phyloP scores from a whole-genome alignment of 1,140 invertebrate species.

The Habropoda laboriosa region DNA sequence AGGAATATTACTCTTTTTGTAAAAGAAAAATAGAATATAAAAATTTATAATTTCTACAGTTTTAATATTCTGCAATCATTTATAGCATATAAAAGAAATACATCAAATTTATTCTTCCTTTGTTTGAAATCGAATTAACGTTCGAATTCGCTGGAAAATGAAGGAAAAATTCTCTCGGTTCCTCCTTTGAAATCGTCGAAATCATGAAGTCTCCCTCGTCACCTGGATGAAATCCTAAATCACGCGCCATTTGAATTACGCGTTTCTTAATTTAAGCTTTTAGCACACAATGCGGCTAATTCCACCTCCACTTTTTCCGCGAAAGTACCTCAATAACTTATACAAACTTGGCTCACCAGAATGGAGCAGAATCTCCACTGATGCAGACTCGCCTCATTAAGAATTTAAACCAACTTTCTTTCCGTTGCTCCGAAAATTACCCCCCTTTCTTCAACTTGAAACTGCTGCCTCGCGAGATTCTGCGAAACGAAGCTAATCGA shows the following conservation, averaged over 20 bases:
- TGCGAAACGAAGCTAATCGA: conserved; percentile 12
- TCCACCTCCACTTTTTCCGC: not conserved
- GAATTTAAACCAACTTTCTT: conserved; percentile 8
- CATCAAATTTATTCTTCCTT: not conserved
- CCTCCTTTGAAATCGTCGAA: not conserved
- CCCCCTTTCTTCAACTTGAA: not conserved
- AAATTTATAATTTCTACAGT: too few species aligned
- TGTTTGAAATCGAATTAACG: not conserved
- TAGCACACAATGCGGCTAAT: not conserved
- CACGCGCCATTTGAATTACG: not conserved
- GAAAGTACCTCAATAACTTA: not conserved
- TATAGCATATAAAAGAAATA: not conserved
- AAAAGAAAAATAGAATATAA: too few species aligned
- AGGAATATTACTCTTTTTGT: too few species aligned
- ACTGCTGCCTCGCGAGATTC: conserved; percentile 2
- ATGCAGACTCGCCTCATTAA: conserved; percentile 6
- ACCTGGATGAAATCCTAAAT: not conserved
- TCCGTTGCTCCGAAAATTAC: not conserved
- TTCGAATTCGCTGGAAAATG: too few species aligned
- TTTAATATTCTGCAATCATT: too few species aligned
- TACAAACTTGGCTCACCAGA: not conserved
- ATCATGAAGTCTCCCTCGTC: not conserved
- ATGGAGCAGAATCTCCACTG: not conserved
- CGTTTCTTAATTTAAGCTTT: conserved; percentile 1
- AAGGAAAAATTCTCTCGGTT: not conserved